Conservation (phyloP, 2,797 vertebrate species). For the Thunnus albacares region DNA sequence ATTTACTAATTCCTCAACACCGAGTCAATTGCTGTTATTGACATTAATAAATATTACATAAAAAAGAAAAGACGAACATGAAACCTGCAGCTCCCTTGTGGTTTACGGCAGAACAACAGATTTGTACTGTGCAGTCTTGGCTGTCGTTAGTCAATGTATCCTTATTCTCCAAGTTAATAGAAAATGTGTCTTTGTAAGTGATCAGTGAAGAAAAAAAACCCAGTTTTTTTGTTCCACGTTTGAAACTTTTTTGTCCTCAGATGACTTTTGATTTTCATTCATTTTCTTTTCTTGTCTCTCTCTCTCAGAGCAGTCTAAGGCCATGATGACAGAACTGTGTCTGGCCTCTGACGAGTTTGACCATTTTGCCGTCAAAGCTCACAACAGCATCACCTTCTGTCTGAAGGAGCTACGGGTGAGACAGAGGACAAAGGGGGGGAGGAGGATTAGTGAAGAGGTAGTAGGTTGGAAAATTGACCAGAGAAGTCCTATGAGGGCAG, state of each 20-base stretch:
- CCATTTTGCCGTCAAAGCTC: conserved; percentile 79
- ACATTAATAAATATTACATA: no score
- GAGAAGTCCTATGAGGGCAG: background rate
- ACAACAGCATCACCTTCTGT: conserved; percentile 92
- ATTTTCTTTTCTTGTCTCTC: background rate
- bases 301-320: conserved; percentile 81
- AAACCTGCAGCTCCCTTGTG: background rate
- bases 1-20: background rate
- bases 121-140: background rate
- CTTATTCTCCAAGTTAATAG: background rate
- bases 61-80: background rate
- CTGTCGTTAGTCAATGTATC: background rate
- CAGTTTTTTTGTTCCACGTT: background rate
- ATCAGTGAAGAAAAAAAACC: no score
- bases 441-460: background rate
- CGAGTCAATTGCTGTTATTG: background rate
- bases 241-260: background rate
- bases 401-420: conserved; percentile 95
- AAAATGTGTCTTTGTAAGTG: no score
- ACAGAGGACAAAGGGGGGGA: background rate
- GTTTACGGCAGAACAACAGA: background rate
- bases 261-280: background rate
- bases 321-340: conserved; percentile 93
- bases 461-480: background rate
- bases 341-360: conserved; percentile 93